Percentiles rank a stretch among this genome's conserved stretches.
phyloP scores from a whole-genome alignment of 2,888 invertebrate genomes.

The Druceiella hillmani region DNA sequence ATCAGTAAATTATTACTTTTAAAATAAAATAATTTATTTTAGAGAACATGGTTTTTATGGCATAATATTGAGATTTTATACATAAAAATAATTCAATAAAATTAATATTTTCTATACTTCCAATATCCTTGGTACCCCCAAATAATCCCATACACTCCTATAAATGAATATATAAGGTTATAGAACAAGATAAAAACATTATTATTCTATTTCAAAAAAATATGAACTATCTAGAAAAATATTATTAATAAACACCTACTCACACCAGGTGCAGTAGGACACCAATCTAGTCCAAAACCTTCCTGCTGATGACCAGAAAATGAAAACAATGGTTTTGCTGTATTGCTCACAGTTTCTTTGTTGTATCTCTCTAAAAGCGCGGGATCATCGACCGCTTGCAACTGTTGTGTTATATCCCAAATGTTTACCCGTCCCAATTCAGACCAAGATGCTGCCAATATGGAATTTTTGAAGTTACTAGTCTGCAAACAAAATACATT shows the following conservation, averaged over 20 bases:
- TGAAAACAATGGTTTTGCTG: constrained; percentile 67
- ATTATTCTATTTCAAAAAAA: not conserved
- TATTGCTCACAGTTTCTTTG: constrained; percentile 50
- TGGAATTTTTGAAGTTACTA: constrained; percentile 56
- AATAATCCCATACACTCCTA: not conserved
- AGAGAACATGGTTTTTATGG: not conserved
- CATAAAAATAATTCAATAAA: not conserved
- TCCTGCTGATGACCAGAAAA: constrained; percentile 91
- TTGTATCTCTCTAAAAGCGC: constrained; percentile 57
- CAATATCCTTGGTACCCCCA: too few species aligned
- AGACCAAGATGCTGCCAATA: constrained; percentile 92
- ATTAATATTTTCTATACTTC: too few species aligned
- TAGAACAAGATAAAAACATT: not conserved
- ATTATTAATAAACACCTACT: constrained; percentile 25
- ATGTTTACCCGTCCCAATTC: constrained; percentile 89
- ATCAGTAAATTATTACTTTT: not conserved
- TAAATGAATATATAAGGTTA: not conserved
- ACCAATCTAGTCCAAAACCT: constrained; percentile 96
- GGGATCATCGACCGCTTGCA: constrained; percentile 75
- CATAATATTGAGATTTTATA: not conserved
- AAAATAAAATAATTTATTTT: constrained; percentile 2
- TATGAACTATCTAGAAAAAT: not conserved
- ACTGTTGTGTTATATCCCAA: constrained; percentile 80
- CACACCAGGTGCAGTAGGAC: constrained; percentile 69
- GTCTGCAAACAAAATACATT: constrained; percentile 36